Percentiles rank a stretch among this genome's conserved stretches.
Evolutionary conservation across 2,888 invertebrate genomes (phyloP).

Genomic region (Andricus quercusramuli): DNA sequence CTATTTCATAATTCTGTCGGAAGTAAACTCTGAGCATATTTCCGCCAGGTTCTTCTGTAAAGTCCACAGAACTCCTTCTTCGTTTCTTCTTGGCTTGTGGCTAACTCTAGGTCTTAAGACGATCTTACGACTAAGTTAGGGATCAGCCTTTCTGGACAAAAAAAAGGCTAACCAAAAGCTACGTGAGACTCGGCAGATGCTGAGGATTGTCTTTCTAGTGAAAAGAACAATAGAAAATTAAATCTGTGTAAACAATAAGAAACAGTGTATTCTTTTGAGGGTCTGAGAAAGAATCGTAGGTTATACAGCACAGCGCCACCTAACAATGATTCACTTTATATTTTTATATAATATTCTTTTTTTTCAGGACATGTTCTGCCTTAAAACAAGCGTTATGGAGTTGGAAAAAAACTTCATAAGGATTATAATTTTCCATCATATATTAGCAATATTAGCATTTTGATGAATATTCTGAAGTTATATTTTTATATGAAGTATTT

Average conservation of each 20-base stretch:
- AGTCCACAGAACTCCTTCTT: not conserved
- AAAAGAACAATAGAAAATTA: not conserved
- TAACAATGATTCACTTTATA: too few species aligned
- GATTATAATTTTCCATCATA: too few species aligned
- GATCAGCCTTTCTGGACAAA: conserved; percentile 27
- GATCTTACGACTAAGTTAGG: conserved; percentile 6
- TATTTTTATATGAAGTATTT: too few species aligned
- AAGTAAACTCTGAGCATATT: conserved; percentile 49
- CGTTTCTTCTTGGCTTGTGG: conserved; percentile 27
- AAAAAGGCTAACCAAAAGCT: conserved; percentile 19
- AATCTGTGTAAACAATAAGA: not conserved
- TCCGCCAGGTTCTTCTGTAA: conserved; percentile 45
- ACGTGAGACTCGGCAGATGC: conserved; percentile 24
- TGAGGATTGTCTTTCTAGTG: not conserved
- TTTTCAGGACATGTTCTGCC: too few species aligned
- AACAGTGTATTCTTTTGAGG: not conserved
- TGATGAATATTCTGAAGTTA: too few species aligned
- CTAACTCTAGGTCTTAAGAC: conserved; percentile 18
- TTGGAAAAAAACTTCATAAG: too few species aligned
- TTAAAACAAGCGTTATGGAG: too few species aligned
- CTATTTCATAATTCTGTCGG: conserved; percentile 43
- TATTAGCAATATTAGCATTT: too few species aligned
- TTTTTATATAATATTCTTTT: too few species aligned
- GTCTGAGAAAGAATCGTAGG: too few species aligned
- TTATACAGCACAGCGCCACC: too few species aligned